A percentile compares a stretch with the other conserved stretches of the same genome.
These are phyloP conservation scores for Mesoligia furuncula DNA, from an alignment of 2,888 invertebrate species.

Conservation along the genomic window DNA sequence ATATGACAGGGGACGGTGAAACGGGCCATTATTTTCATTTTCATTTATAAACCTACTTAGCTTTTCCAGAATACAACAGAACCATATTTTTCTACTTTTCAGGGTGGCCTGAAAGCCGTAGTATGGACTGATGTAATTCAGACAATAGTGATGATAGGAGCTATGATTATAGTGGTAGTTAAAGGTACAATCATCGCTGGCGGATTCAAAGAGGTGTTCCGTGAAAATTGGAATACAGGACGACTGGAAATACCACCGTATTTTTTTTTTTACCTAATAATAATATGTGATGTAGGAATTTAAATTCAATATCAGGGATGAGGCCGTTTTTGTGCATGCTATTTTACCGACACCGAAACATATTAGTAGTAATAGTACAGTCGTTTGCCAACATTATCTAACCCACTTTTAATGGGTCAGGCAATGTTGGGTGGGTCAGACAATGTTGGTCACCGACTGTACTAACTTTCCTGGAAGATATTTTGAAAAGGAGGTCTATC, in stretches of 20 bases:
- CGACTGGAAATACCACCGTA: constrained; percentile 92
- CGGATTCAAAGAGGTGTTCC: constrained; percentile 90
- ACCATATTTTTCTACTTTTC: constrained; percentile 40
- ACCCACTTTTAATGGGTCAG: no score
- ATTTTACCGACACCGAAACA: background rate
- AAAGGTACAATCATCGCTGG: constrained; percentile 92
- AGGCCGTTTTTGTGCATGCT: background rate
- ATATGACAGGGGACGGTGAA: background rate
- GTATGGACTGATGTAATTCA: constrained; percentile 94
- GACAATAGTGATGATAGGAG: constrained; percentile 92
- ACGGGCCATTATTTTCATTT: background rate
- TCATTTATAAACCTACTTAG: background rate
- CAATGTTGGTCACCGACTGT: no score
- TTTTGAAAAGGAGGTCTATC: background rate
- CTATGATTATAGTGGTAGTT: constrained; percentile 92
- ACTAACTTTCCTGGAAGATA: background rate
- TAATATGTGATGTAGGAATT: background rate
- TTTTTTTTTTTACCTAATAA: constrained; percentile 35
- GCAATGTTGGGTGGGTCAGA: no score
- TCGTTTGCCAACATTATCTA: no score
- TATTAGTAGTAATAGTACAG: background rate
- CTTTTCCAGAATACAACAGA: background rate
- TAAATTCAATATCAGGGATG: background rate
- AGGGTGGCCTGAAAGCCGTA: constrained; percentile 93
- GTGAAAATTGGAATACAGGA: constrained; percentile 90